phyloP scores from a whole-genome alignment of 2,888 invertebrate genomes.

The Gnatocerus cornutus region DNA sequence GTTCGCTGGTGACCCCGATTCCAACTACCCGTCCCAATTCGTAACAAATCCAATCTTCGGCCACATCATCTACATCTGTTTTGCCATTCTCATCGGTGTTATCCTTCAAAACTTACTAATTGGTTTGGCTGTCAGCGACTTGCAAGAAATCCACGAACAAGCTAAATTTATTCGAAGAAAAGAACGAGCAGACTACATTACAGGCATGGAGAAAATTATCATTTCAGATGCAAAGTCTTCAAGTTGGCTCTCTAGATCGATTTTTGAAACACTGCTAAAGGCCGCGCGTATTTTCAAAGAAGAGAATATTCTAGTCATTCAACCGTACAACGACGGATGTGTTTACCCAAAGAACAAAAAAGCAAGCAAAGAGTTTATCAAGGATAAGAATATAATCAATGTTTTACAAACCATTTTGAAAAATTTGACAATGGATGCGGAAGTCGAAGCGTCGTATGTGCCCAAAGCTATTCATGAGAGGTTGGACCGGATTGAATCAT shows the following conservation, averaged over 20 bases:
- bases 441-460: no score
- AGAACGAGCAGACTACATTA: conserved; percentile 26
- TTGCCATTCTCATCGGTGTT: conserved; percentile 14
- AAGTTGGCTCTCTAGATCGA: no score
- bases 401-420: no score
- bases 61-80: conserved; percentile 26
- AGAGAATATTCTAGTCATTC: neutral
- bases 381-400: no score
- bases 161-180: conserved; percentile 26
- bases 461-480: no score
- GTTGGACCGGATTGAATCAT: no score
- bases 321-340: neutral
- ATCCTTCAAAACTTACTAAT: conserved; percentile 36
- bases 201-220: conserved; percentile 13
- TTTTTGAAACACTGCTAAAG: neutral
- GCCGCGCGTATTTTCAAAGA: neutral
- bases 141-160: conserved; percentile 26
- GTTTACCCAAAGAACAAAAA: neutral
- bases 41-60: conserved; percentile 29
- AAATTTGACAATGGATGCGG: no score
- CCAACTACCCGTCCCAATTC: conserved; percentile 11
- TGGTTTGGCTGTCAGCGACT: conserved; percentile 34
- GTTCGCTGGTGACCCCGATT: conserved; percentile 28
- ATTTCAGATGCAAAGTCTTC: neutral
- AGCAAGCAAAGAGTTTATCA: no score